These are phyloP conservation scores for Hemichromis elongatus DNA, from an alignment of 2,113 vertebrate genomes.

Conservation along the genomic window DNA sequence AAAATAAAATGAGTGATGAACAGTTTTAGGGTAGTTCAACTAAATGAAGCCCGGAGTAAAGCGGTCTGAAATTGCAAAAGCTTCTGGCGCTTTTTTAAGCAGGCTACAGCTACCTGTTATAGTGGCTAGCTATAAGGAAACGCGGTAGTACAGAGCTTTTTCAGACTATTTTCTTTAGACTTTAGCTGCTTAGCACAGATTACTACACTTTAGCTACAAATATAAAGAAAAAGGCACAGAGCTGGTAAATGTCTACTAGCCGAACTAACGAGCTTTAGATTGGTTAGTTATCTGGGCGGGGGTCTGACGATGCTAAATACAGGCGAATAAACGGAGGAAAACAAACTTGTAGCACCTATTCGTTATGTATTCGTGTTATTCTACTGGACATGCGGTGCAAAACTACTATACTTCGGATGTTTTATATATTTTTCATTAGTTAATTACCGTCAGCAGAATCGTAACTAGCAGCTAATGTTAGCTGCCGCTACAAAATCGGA, in stretches of 20 bases:
- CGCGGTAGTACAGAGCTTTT: neutral
- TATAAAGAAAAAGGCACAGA: neutral
- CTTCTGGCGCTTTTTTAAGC: neutral
- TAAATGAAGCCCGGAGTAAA: neutral
- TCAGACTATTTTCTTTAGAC: neutral
- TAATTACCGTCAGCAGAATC: too few relatives aligned
- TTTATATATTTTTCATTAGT: neutral
- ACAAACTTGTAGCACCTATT: neutral
- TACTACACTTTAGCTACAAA: neutral
- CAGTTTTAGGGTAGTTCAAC: neutral
- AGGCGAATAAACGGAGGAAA: neutral
- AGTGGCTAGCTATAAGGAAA: neutral
- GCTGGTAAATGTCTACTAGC: neutral
- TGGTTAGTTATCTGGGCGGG: neutral
- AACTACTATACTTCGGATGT: neutral
- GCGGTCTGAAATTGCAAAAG: neutral
- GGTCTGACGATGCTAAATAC: neutral
- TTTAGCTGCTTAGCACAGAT: neutral
- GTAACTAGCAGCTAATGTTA: constrained; percentile 2
- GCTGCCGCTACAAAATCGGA: constrained; percentile 5
- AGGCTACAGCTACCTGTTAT: neutral
- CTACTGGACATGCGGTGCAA: rapidly evolving
- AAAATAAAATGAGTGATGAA: neutral
- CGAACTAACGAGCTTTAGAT: neutral
- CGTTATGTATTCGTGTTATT: neutral